Percentiles rank a stretch among this genome's conserved stretches.
These are phyloP conservation scores for Dryobates pubescens DNA, from an alignment of 2,797 vertebrate species.

Conservation along the genomic window DNA sequence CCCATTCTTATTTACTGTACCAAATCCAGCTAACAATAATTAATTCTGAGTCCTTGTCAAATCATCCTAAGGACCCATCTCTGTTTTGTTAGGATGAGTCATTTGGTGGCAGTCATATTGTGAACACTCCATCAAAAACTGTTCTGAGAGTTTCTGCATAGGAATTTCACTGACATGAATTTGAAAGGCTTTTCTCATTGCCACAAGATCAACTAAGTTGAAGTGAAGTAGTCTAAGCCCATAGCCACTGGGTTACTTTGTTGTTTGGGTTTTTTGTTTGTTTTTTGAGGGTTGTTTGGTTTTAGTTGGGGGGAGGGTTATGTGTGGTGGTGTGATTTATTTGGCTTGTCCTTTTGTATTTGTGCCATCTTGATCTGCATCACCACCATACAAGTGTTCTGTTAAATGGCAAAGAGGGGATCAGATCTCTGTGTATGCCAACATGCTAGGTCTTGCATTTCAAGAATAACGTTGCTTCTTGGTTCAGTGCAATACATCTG, in stretches of 20 bases:
- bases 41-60: not conserved
- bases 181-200: not conserved
- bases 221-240: not conserved
- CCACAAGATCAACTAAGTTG: not conserved
- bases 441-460: not conserved
- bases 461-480: not conserved
- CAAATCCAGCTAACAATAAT: not conserved
- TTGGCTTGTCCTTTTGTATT: not conserved
- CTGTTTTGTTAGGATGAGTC: not conserved
- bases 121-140: not conserved
- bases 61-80: not conserved
- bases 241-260: not conserved
- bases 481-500: not conserved
- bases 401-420: not conserved
- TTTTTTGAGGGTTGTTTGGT: too few relatives aligned
- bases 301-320: not conserved
- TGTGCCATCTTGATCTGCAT: not conserved
- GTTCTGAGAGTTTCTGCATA: not conserved
- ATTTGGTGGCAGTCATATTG: not conserved
- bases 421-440: not conserved
- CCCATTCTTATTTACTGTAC: not conserved
- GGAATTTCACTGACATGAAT: not conserved
- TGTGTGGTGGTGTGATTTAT: not conserved
- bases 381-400: not conserved
- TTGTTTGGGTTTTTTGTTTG: too few relatives aligned